phyloP scores from a whole-genome alignment of 2,888 invertebrate species.

The Eupithecia insigniata region DNA sequence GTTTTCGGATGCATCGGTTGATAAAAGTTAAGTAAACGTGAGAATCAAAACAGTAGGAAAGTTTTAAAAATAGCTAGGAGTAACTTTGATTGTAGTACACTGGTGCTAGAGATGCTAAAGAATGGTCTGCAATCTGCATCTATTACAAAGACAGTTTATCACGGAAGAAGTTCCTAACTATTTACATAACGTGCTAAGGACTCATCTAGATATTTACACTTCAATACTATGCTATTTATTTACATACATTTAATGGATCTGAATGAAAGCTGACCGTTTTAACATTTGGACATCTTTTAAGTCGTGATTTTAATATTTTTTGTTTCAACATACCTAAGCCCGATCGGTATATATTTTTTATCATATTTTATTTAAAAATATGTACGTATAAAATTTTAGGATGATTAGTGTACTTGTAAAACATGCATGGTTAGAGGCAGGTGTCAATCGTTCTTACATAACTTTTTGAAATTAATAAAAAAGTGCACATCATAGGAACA shows the following conservation, averaged over 20 bases:
- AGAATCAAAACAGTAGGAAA: constrained; percentile 51
- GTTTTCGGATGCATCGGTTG: constrained; percentile 76
- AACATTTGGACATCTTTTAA: not conserved
- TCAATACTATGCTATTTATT: constrained; percentile 18
- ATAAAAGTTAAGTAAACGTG: constrained; percentile 57
- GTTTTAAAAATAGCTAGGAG: constrained; percentile 53
- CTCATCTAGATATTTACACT: constrained; percentile 29
- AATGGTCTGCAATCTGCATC: constrained; percentile 64
- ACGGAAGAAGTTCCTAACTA: constrained; percentile 49
- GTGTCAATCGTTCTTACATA: constrained; percentile 45
- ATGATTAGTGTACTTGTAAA: constrained; percentile 44
- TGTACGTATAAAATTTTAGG: not conserved
- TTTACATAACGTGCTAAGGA: constrained; percentile 44
- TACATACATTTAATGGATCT: constrained; percentile 24
- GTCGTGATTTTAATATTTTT: not conserved
- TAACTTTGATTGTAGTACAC: constrained; percentile 51
- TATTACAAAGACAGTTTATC: constrained; percentile 50
- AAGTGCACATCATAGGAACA: constrained; percentile 74
- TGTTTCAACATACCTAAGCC: constrained; percentile 4
- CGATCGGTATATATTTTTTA: not conserved
- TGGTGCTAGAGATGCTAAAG: constrained; percentile 65
- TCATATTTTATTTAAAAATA: not conserved
- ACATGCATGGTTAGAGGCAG: constrained; percentile 71
- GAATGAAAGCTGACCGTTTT: not conserved
- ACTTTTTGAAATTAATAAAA: constrained; percentile 50